Evolutionary conservation across 2,888 invertebrate species (phyloP).

Genomic region (Doris montereyensis): DNA sequence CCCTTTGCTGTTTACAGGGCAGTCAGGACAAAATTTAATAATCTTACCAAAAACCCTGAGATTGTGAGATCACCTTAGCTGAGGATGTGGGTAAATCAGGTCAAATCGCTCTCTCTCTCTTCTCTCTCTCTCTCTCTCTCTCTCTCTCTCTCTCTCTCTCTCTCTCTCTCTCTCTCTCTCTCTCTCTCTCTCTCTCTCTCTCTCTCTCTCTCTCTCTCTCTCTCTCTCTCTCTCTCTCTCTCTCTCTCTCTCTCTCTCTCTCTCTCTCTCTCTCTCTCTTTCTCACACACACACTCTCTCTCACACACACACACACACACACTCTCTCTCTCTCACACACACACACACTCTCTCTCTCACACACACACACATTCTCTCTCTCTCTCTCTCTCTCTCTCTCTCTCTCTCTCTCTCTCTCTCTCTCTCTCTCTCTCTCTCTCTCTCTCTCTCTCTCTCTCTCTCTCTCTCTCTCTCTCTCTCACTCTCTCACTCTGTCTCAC

Average conservation of each 20-base stretch:
- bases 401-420: neutral
- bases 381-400: too few relatives aligned
- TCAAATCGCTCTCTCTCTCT: conserved; percentile 1
- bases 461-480: neutral
- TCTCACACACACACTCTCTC: too few relatives aligned
- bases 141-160: neutral
- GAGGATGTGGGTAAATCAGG: too few relatives aligned
- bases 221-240: neutral
- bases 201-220: neutral
- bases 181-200: neutral
- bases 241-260: neutral
- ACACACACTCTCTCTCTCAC: neutral
- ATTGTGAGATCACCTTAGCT: too few relatives aligned
- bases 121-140: neutral
- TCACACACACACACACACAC: too few relatives aligned
- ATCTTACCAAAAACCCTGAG: too few relatives aligned
- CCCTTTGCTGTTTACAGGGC: too few relatives aligned
- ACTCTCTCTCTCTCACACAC: neutral
- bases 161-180: neutral
- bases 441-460: neutral
- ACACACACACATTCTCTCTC: too few relatives aligned
- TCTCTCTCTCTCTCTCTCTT: neutral
- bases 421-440: neutral
- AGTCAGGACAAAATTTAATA: too few relatives aligned
- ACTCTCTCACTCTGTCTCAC: neutral